Conservation (phyloP, 1,140 invertebrate genomes). For the Oryctes rhinoceros region DNA sequence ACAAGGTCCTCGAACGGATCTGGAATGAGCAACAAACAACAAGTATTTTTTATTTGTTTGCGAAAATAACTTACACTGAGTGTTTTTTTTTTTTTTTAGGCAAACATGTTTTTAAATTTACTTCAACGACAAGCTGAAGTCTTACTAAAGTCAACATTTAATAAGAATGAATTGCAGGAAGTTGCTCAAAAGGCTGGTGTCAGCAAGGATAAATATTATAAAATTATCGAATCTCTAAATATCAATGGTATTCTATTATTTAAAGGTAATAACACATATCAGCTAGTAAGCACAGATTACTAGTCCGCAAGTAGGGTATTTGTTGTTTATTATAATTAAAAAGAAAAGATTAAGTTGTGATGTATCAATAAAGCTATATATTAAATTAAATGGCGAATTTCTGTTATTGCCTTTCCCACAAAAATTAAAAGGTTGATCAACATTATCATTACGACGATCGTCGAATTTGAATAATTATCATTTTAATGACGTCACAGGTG, state of each 20-base stretch:
- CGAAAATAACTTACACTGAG: slow-evolving; percentile 20
- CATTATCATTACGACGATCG: too few species aligned
- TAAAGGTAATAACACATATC: slow-evolving; percentile 81
- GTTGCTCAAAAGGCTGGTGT: slow-evolving; percentile 73
- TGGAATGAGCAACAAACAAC: slow-evolving; percentile 74
- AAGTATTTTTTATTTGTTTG: slow-evolving; percentile 63
- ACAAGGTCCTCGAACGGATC: slow-evolving; percentile 75
- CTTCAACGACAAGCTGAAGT: slow-evolving; percentile 72
- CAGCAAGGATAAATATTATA: slow-evolving; percentile 66
- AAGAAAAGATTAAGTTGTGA: too few species aligned
- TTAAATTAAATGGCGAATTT: too few species aligned
- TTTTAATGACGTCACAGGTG: too few species aligned
- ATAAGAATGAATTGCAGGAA: slow-evolving; percentile 78
- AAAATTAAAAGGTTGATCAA: too few species aligned
- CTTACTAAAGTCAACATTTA: slow-evolving; percentile 76
- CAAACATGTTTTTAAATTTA: slow-evolving; percentile 78
- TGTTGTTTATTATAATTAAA: neutral
- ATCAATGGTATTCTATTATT: slow-evolving; percentile 86
- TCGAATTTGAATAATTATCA: too few species aligned
- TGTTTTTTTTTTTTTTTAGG: slow-evolving; percentile 63
- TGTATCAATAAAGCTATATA: too few species aligned
- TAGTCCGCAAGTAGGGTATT: neutral
- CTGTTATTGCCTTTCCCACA: too few species aligned
- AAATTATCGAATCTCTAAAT: slow-evolving; percentile 81
- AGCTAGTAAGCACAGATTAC: slow-evolving; percentile 62